phyloP scores from a whole-genome alignment of 2,888 invertebrate genomes.

The Nesidiocoris tenuis region DNA sequence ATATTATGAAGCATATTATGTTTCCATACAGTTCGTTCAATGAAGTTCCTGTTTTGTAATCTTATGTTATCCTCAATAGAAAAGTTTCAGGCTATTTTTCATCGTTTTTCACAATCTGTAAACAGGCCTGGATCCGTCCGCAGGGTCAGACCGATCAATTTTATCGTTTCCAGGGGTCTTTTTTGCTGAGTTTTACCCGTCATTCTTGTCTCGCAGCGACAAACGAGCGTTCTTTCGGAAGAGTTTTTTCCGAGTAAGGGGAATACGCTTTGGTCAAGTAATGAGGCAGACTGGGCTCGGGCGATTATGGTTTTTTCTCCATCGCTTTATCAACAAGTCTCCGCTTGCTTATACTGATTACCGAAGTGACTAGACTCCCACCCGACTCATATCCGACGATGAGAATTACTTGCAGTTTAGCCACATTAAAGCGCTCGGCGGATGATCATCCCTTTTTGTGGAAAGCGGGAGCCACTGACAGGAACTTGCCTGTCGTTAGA shows the following conservation, averaged over 20 bases:
- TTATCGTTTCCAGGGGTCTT: neutral
- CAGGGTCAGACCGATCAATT: neutral
- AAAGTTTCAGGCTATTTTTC: neutral
- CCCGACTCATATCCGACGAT: neutral
- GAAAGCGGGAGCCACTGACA: neutral
- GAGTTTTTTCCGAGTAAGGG: neutral
- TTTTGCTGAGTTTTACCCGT: neutral
- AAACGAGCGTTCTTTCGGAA: neutral
- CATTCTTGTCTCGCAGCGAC: neutral
- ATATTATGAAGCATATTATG: too few species aligned
- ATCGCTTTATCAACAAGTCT: conserved; percentile 36
- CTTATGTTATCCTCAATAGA: neutral
- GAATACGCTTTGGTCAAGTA: conserved; percentile 36
- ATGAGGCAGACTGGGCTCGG: conserved; percentile 25
- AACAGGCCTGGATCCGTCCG: neutral
- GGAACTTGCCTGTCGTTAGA: conserved; percentile 23
- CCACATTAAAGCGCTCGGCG: neutral
- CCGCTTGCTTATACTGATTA: neutral
- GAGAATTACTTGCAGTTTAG: conserved; percentile 41
- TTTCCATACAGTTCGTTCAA: too few species aligned
- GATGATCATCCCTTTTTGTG: neutral
- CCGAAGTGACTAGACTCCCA: conserved; percentile 26
- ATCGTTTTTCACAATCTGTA: neutral
- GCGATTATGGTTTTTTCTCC: conserved; percentile 10
- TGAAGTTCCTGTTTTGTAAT: neutral